Evolutionary conservation across 2,888 invertebrate genomes (phyloP).

Genomic region (Desoria tigrina): DNA sequence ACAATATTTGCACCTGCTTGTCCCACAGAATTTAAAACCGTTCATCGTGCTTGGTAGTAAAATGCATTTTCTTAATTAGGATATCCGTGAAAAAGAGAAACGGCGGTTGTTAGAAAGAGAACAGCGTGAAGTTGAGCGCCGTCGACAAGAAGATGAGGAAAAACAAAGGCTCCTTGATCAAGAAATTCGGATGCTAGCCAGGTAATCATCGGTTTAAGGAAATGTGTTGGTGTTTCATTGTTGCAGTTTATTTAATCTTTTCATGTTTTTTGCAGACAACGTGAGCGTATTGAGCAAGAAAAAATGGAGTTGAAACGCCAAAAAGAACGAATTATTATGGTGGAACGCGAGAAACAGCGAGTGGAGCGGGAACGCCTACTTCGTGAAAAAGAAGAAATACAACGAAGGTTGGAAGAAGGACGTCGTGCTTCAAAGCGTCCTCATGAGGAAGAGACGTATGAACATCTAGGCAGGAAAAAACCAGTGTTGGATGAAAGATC

Average conservation of each 20-base stretch:
- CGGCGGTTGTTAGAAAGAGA: constrained; percentile 78
- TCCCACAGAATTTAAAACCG: no score
- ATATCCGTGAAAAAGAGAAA: constrained; percentile 76
- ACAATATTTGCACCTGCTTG: no score
- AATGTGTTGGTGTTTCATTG: neutral
- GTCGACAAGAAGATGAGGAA: constrained; percentile 77
- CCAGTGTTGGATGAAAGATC: constrained; percentile 24
- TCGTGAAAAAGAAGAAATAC: constrained; percentile 77
- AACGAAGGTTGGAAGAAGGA: constrained; percentile 59
- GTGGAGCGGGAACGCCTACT: constrained; percentile 62
- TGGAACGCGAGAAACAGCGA: constrained; percentile 82
- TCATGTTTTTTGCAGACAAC: constrained; percentile 65
- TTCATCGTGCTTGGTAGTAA: no score
- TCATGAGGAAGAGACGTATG: constrained; percentile 28
- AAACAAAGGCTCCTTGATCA: constrained; percentile 55
- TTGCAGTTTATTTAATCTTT: neutral
- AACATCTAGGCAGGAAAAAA: constrained; percentile 28
- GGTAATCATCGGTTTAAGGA: constrained; percentile 2
- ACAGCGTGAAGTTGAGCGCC: constrained; percentile 42
- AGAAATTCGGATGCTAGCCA: constrained; percentile 12
- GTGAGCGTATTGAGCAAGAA: constrained; percentile 84
- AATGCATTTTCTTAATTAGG: no score
- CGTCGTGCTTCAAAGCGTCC: constrained; percentile 40
- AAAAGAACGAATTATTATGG: constrained; percentile 60
- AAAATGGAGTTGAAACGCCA: constrained; percentile 69